These are phyloP conservation scores for Perithous albicinctus DNA, from an alignment of 2,888 invertebrate genomes.

Conservation along the genomic window DNA sequence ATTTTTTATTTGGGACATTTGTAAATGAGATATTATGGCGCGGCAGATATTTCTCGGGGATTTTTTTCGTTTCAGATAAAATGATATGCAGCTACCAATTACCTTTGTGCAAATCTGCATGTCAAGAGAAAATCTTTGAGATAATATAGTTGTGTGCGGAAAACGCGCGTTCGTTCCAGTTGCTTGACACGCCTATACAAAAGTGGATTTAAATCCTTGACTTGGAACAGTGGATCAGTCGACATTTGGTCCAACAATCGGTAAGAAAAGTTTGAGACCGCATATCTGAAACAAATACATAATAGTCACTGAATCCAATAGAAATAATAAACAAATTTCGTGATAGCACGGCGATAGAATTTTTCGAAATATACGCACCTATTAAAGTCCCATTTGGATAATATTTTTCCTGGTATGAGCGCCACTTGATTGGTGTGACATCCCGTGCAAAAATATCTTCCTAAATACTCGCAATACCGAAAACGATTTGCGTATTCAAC, in stretches of 20 bases:
- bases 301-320: not conserved
- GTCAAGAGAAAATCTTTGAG: slow-evolving; percentile 90
- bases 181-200: slow-evolving; percentile 88
- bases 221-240: slow-evolving; percentile 91
- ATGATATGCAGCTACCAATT: no score
- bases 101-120: slow-evolving; percentile 89
- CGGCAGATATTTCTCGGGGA: no score
- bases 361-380: slow-evolving; percentile 82
- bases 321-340: not conserved
- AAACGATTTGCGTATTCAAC: slow-evolving; percentile 90
- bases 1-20: no score
- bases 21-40: no score
- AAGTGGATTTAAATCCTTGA: slow-evolving; percentile 89
- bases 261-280: slow-evolving; percentile 93
- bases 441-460: slow-evolving; percentile 94
- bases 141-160: slow-evolving; percentile 89
- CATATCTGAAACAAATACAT: slow-evolving; percentile 87
- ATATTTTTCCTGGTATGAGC: slow-evolving; percentile 89
- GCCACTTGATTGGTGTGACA: slow-evolving; percentile 93
- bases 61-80: no score
- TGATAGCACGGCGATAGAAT: slow-evolving; percentile 11
- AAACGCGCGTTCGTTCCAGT: slow-evolving; percentile 87
- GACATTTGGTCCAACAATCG: slow-evolving; percentile 91
- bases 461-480: slow-evolving; percentile 93
- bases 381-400: slow-evolving; percentile 88